phyloP scores from a whole-genome alignment of 53 echinoderm and acorn worm species.

The Actinopyga echinites region DNA sequence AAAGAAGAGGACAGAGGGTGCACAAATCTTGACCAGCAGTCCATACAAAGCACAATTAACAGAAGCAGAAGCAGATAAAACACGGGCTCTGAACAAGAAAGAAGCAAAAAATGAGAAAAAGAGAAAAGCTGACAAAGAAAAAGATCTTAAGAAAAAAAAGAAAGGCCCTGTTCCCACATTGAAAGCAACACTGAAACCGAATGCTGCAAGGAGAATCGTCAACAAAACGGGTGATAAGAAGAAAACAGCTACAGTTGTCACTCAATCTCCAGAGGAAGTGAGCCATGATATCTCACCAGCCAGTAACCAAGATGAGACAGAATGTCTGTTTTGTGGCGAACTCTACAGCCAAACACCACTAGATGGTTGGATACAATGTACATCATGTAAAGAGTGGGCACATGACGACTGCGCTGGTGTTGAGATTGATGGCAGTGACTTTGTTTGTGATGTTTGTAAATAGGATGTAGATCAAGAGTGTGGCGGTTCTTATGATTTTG shows the following conservation, averaged over 20 bases:
- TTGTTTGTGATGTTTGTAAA: constrained; percentile 20
- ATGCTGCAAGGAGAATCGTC: neutral
- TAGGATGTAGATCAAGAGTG: neutral
- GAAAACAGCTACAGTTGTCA: neutral
- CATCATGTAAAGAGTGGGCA: neutral
- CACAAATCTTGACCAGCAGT: neutral
- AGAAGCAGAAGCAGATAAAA: neutral
- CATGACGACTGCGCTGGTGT: constrained; percentile 17
- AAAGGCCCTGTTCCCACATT: neutral
- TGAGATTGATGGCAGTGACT: neutral
- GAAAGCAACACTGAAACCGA: constrained; percentile 16
- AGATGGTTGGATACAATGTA: neutral
- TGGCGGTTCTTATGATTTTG: too few relatives aligned
- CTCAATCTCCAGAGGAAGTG: neutral
- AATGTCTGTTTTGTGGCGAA: constrained; percentile 4
- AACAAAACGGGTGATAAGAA: neutral
- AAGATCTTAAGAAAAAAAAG: neutral
- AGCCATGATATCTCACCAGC: neutral
- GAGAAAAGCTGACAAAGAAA: neutral
- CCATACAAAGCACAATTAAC: neutral
- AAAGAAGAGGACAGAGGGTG: neutral
- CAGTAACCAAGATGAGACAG: neutral
- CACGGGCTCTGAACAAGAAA: neutral
- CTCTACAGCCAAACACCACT: constrained; percentile 11
- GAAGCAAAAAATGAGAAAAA: neutral